Base-by-base conservation (phyloP, 2,113 vertebrate genomes). In the Taxidea taxus region DNA sequence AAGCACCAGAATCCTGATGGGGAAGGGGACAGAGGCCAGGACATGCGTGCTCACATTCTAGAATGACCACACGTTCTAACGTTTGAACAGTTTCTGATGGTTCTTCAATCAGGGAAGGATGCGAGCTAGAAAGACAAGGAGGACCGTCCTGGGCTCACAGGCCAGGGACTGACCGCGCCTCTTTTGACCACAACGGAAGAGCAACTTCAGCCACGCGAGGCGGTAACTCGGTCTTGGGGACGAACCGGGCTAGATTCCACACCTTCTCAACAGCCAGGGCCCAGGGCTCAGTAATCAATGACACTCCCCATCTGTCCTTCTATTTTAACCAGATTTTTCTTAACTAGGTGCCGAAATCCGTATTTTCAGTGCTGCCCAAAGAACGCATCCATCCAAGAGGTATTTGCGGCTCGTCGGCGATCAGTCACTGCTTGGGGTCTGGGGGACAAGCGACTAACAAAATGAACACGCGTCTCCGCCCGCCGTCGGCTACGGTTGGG, bases 11-110 rank as follows among this genome's bases (percentile, higher is more conserved):
- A 64, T 23, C n/a, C 68, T 37, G 29, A 23, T 4, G 3, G 29
- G 21, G 60, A 23, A 49, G 15, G 14, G 68, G 25, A 60, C 3
- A 1, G 25, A 4, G 6, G 51, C 15, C 39, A 27, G n/a, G 29
- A 3, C 16, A 1, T 7, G 11, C 18, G 6, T 12, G 29, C 9
- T 31, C 34, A 4, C 6, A 1, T 21, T 29, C 29, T 21, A 5
- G 29, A 15, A 64, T 20, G 34, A 12, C 4, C 10, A n/a, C 15
- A 7, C 21, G 7, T 64, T 29, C 68, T 37, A 56, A 42, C 27
- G 21, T 62, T 54, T 15, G 42, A 68, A 58, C 16, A 60, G 5
- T 90, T 14, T 31, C 51, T 72, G 4, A 20, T 91, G 82, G 29
- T 44, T 42, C 42, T 51, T 8, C n/a, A 58, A 20, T 39, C 80